Conservation (phyloP, 2,797 vertebrate genomes). For the Rhinoraja longicauda region DNA sequence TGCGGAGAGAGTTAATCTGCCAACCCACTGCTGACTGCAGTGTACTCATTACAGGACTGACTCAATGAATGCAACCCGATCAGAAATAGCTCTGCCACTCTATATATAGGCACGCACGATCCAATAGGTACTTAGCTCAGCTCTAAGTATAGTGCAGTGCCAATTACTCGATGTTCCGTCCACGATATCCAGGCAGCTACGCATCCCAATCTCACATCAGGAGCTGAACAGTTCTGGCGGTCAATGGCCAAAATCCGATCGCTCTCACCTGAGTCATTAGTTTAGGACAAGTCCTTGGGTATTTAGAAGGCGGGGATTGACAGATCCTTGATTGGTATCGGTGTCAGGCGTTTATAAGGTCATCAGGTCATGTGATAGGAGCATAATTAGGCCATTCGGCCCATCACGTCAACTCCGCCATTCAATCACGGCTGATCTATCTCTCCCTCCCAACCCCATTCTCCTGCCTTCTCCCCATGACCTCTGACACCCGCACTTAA, state of each 20-base stretch:
- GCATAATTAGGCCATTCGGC: too few relatives aligned
- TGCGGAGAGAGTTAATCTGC: neutral
- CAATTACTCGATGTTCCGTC: neutral
- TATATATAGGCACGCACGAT: neutral
- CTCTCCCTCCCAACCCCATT: too few relatives aligned
- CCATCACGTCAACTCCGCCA: too few relatives aligned
- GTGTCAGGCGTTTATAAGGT: too few relatives aligned
- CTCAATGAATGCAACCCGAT: conserved; percentile 1
- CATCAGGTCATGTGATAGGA: too few relatives aligned
- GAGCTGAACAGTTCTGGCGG: neutral
- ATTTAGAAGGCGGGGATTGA: too few relatives aligned
- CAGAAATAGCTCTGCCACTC: conserved; percentile 22
- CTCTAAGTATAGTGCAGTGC: conserved; percentile 29
- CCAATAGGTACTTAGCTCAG: conserved; percentile 20
- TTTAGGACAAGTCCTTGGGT: too few relatives aligned
- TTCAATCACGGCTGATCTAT: too few relatives aligned
- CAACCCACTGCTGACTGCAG: neutral
- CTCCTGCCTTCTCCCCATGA: too few relatives aligned
- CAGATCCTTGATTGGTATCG: too few relatives aligned
- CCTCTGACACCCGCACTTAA: too few relatives aligned
- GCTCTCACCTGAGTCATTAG: neutral
- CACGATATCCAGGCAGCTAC: neutral
- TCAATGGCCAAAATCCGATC: neutral
- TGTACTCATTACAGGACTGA: conserved; percentile 4
- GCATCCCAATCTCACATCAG: neutral